Evolutionary conservation across 1,140 invertebrate species (phyloP), one percentile per base, ranked within the genome.

Genomic region (Centruroides sculpturatus): DNA sequence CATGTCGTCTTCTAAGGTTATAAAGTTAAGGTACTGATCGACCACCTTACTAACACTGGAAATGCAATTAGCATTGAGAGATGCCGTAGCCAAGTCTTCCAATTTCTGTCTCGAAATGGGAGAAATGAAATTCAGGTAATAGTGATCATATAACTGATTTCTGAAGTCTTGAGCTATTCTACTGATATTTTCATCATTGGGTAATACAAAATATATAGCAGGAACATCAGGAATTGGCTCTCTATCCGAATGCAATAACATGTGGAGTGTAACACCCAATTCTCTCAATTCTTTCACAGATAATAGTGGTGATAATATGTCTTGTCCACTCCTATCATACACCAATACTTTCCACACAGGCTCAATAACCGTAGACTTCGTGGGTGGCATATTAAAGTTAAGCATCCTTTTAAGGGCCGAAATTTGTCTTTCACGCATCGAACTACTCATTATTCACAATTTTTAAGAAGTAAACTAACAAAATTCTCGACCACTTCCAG

Each of bases 11-110:
- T 99, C 97, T 59, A 99, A 76, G 46, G 89, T 89, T 68, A 99
- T 98, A 72, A 99, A 99, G 78, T 98, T 98, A 47, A 98, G 79
- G 81, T 98, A 98, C 74, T 99, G 96, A 76, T 97, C 93, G 75
- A 83, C 95, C 48, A 97, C 80, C 77, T 97, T 98, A 58, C 92
- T 87, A 58, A 99, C 90, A 73, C 87, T 86, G 47, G 86, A 81
- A 34, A 93, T 88, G 69, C 85, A 86, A 69, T 89, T 88, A 3
- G 88, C 83, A 67, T 92, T 85, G 35, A 98, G 81, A 1, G 95
- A 90, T 41, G 91, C 85, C 34, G 85, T 81, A 6, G 96, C 97
- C 55, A 99, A 77, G 73, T 98, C 91, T 80, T 99, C 97, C 59
- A 99, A 81, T 74, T 89, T 91, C 69, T 91, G 87, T 60, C 96